A percentile compares a stretch with the other conserved stretches of the same genome.
Conservation (phyloP, 2,113 vertebrate genomes). For the Meriones unguiculatus region DNA sequence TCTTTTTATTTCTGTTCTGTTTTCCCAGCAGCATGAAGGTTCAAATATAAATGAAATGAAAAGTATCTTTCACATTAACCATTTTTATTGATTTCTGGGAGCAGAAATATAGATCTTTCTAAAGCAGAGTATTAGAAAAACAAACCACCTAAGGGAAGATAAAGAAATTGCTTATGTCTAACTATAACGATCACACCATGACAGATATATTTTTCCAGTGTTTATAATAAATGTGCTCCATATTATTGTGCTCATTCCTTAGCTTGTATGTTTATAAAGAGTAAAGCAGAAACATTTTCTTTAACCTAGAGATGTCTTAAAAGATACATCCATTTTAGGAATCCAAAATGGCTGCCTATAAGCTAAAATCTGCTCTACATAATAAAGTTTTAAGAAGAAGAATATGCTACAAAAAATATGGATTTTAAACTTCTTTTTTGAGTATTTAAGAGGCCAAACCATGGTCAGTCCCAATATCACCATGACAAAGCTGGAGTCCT, state of each 20-base stretch:
- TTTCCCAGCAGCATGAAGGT: conserved; percentile 71
- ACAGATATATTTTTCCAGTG: not conserved
- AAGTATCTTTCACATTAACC: conserved; percentile 70
- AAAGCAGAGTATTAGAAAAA: conserved; percentile 57
- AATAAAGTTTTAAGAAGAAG: not conserved
- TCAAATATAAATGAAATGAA: conserved; percentile 78
- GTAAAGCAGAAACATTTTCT: conserved; percentile 35
- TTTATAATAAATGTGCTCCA: not conserved
- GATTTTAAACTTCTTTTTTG: conserved; percentile 23
- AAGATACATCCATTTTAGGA: not conserved
- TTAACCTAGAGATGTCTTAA: not conserved
- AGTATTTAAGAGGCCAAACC: not conserved
- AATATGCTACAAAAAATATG: conserved; percentile 32
- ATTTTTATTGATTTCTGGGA: conserved; percentile 67
- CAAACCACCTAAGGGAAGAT: conserved; percentile 35
- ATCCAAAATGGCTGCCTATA: conserved; percentile 6
- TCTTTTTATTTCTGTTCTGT: conserved; percentile 74
- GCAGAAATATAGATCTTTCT: conserved; percentile 70
- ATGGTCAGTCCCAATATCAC: not conserved
- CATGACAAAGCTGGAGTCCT: not conserved
- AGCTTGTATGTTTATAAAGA: conserved; percentile 35
- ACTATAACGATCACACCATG: not conserved
- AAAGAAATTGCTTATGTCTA: conserved; percentile 30
- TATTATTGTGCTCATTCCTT: not conserved
- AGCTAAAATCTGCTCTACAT: not conserved